Evolutionary conservation across 2,113 vertebrate genomes (phyloP), one percentile per base, ranked within the genome.

Genomic region (Scophthalmus maximus): DNA sequence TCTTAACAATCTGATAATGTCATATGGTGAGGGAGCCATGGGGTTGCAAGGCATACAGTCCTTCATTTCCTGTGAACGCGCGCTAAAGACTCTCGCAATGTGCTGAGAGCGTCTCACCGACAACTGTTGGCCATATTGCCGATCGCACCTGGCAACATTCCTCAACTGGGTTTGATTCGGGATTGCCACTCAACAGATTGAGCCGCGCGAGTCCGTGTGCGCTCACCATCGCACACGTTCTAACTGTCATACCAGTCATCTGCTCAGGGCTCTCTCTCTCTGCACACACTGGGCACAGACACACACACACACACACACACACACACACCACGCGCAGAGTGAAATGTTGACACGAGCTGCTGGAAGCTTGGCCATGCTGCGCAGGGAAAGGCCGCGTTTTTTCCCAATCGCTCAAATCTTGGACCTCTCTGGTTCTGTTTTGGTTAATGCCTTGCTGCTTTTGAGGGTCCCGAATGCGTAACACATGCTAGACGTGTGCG

Each of bases 81-180:
- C 5, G 20, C 74, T 73, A 29, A 73, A 82, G 70, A 78, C 85
- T 83, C 81, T 82, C 68, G 67, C 56, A 78, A 68, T 51, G 82
- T 72, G 75, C 63, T 65, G 81, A 79, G 27, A 85, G 80, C 52
- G 76, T 75, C 75, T 71, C 64, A 57, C 80, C 73, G 84, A 85
- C 88, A 83, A 91, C 84, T 88, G 87, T 70, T 52, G 82, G 70
- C 78, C 85, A 87, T 84, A 87, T 83, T 88, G 85, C 51, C 63
- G 67, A 88, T 90, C 87, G 84, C 89, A 87, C 87, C 87, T 88
- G 91, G 88, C 86, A 88, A 65, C 65, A 52, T 78, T 85, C 73
- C 77, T 66, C 81, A 25, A 62, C 75, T 52, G 82, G 79, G 70
- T 17, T n/a, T 62, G 81, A 68, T 76, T 44, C 38, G 79, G 52